Evolutionary conservation across 92 coral and sea anemone genomes (phyloP), one percentile per base, ranked within the genome.

Genomic region (Pocillopora grandis): DNA sequence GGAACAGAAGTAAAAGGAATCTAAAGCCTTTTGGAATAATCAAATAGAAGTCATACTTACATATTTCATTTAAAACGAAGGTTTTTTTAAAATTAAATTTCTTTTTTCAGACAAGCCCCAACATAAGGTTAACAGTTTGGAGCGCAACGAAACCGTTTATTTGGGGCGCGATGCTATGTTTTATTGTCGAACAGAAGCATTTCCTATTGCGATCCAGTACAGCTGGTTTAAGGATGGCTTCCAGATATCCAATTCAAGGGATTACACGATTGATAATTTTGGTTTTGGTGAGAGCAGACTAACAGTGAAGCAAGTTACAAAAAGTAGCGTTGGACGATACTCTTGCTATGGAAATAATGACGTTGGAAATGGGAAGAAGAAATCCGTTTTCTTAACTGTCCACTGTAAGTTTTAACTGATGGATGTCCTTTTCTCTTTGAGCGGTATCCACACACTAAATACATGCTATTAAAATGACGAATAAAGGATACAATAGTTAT

Each of bases 341-440:
- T 80, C 91, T 61, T 94, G 98, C 67, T 91, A 91, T 20, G 95
- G 91, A 4, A 71, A 35, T 5, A 94, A 92, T 79, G 31, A 9
- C 12, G 57, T 84, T 49, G 98, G 98, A 9, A 71, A 81, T 77
- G 98, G 98, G 48, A 59, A 81, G 12, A 84, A 80, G 52, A 66
- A 56, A 31, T 80, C 79, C 52, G 84, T 85, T 69, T 87, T 79
- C 73, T 83, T 94, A 23, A 21, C 65, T 60, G 91, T 92, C n/a
- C 67, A 76, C 23, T 92, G 98, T 94, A 76, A 91, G 94, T 79
- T 37, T 42, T 42, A 42, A 27, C 31, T 27, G 31, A 3, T 42
- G 52, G 5, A 42, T 42, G 52, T 42, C 52, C 52, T 7, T 42
- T 42, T 42, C 52, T 42, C 52, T 42, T 7, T 42, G 52, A 42